Conservation (phyloP, 2,797 vertebrate genomes). For the Diceros bicornis region DNA sequence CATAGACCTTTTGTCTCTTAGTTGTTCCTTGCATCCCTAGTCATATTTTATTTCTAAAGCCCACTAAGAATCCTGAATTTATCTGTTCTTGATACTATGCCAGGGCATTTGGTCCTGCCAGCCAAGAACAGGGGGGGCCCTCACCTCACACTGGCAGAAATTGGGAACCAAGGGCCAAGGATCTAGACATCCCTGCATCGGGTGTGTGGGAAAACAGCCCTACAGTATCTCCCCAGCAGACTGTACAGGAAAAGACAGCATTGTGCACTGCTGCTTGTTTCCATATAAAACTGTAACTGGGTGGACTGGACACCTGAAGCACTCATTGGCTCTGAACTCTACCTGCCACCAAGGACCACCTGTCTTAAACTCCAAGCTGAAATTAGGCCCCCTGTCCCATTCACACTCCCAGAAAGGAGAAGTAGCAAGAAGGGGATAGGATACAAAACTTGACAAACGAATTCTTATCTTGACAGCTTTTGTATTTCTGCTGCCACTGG, state of each 20-base stretch:
- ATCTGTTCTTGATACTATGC: not conserved
- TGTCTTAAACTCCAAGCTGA: not conserved
- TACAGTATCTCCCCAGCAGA: not conserved
- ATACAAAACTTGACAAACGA: constrained; percentile 22
- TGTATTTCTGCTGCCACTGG: not conserved
- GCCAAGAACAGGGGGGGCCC: not conserved
- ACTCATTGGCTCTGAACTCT: not conserved
- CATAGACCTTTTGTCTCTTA: not conserved
- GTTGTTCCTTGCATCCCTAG: not conserved
- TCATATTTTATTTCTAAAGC: constrained; percentile 4
- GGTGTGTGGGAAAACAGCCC: not conserved
- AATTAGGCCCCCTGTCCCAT: not conserved
- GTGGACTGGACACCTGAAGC: not conserved
- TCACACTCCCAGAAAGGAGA: not conserved
- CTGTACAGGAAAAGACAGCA: not conserved
- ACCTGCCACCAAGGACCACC: not conserved
- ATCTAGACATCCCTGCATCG: not conserved
- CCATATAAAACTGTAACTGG: not conserved
- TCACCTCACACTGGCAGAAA: not conserved
- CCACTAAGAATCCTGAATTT: not conserved
- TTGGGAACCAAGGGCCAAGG: not conserved
- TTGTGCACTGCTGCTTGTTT: not conserved
- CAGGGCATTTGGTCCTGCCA: not conserved
- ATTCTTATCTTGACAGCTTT: constrained; percentile 10
- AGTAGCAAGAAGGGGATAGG: not conserved